Evolutionary conservation across 2,888 invertebrate genomes (phyloP).

Genomic region (Protophormia terraenovae): DNA sequence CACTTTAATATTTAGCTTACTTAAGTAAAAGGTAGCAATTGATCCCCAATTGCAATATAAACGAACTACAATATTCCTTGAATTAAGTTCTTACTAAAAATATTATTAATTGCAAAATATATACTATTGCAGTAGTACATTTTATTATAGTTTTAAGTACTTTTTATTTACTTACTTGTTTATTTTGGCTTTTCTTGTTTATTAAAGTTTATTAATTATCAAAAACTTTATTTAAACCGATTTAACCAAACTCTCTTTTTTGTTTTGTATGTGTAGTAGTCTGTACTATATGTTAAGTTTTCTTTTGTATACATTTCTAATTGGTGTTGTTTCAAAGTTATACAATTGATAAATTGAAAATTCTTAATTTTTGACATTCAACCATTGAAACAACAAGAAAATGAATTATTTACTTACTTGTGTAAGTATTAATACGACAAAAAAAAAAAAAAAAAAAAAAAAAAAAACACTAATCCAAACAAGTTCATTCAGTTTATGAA

Average conservation of each 20-base stretch:
- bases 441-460: too few species aligned
- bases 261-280: not conserved
- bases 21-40: too few species aligned
- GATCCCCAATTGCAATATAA: too few species aligned
- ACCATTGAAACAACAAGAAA: not conserved
- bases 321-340: not conserved
- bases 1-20: too few species aligned
- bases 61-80: too few species aligned
- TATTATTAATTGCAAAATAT: too few species aligned
- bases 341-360: conserved; percentile 56
- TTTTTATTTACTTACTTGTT: not conserved
- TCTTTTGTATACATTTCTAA: not conserved
- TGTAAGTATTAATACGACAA: not conserved
- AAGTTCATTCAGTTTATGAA: not conserved
- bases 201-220: too few species aligned
- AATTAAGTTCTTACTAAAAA: too few species aligned
- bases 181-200: too few species aligned
- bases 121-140: too few species aligned
- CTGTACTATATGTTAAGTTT: not conserved
- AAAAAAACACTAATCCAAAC: not conserved
- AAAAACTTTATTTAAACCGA: not conserved
- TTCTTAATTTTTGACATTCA: conserved; percentile 52
- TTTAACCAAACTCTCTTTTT: not conserved
- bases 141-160: not conserved
- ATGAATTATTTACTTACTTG: conserved; percentile 17